Percentiles rank a stretch among this genome's conserved stretches.
Conservation (phyloP, 1,140 invertebrate species). For the Macrobrachium rosenbergii region DNA sequence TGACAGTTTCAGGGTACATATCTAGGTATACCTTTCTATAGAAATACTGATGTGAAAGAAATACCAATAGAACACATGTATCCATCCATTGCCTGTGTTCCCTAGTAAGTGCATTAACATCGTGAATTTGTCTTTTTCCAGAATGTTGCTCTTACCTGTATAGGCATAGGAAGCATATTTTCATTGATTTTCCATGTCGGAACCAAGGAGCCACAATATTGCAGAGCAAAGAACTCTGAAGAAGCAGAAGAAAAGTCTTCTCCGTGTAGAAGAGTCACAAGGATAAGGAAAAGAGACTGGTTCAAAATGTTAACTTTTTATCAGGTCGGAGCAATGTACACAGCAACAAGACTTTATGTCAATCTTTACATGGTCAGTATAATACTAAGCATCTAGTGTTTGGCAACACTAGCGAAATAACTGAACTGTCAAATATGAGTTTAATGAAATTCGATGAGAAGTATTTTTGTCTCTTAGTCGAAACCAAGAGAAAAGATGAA, state of each 20-base stretch:
- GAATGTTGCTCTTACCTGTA: conserved; percentile 80
- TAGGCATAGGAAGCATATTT: conserved; percentile 79
- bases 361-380: conserved; percentile 78
- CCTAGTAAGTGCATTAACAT: too few relatives aligned
- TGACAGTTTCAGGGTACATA: too few relatives aligned
- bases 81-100: too few relatives aligned
- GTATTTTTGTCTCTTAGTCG: too few relatives aligned
- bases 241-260: not conserved
- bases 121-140: too few relatives aligned
- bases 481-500: too few relatives aligned
- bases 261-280: not conserved
- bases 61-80: too few relatives aligned
- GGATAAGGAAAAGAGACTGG: conserved; percentile 72
- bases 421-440: not conserved
- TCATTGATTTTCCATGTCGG: conserved; percentile 82
- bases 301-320: conserved; percentile 79
- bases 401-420: not conserved
- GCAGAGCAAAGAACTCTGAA: not conserved
- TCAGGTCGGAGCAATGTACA: conserved; percentile 80
- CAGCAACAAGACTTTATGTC: conserved; percentile 88
- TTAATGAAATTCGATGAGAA: too few relatives aligned
- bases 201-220: conserved; percentile 70
- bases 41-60: too few relatives aligned
- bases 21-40: too few relatives aligned
- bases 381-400: too few relatives aligned